These are phyloP conservation scores for Halichoerus grypus DNA, from an alignment of 2,113 vertebrate genomes.

Conservation along the genomic window DNA sequence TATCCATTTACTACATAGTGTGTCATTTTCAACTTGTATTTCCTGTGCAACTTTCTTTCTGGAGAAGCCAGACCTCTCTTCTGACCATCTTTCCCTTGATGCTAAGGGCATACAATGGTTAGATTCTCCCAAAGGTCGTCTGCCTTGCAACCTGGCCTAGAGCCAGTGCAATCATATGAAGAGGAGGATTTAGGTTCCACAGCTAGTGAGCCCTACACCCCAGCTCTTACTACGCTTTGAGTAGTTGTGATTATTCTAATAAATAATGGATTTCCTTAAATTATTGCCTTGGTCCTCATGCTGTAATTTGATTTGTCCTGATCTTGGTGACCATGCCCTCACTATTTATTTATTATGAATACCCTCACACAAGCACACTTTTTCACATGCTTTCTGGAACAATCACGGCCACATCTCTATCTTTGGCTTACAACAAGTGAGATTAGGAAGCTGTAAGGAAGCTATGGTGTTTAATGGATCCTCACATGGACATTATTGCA, in stretches of 20 bases:
- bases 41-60: neutral
- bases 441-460: neutral
- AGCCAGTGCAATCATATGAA: neutral
- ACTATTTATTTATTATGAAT: conserved; percentile 26
- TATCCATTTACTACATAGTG: neutral
- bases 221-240: neutral
- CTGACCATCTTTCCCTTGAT: neutral
- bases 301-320: conserved; percentile 38
- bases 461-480: no score
- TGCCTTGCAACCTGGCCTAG: neutral
- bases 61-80: neutral
- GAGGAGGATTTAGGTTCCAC: neutral
- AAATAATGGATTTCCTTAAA: conserved; percentile 57
- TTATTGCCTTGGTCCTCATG: conserved; percentile 1
- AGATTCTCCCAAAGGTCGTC: neutral
- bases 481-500: neutral
- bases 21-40: conserved; percentile 39
- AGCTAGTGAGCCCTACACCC: neutral
- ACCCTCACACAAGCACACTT: neutral
- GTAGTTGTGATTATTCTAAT: conserved; percentile 23
- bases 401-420: neutral
- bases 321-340: neutral
- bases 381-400: neutral
- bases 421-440: conserved; percentile 20
- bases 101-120: neutral